Evolutionary conservation across 2,113 vertebrate species (phyloP).

Genomic region (Trochalopteron elliotii): DNA sequence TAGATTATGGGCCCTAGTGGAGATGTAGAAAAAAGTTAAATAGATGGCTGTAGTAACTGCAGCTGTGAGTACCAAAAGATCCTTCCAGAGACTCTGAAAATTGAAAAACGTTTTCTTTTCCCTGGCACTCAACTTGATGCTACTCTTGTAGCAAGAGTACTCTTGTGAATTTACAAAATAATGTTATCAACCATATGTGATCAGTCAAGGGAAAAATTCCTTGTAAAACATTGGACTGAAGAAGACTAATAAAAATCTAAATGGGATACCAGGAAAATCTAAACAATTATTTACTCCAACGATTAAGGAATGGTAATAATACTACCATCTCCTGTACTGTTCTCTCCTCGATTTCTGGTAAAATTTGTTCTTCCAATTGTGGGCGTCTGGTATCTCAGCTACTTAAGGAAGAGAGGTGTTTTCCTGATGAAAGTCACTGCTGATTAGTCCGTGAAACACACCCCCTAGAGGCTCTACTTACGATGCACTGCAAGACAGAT

Average conservation of each 20-base stretch:
- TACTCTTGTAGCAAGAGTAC: neutral
- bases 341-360: neutral
- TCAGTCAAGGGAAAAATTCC: neutral
- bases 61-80: neutral
- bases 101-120: neutral
- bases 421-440: neutral
- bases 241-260: neutral
- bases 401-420: neutral
- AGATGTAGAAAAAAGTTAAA: neutral
- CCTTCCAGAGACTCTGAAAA: neutral
- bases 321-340: neutral
- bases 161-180: neutral
- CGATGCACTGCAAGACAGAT: neutral
- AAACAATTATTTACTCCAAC: neutral
- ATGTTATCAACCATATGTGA: neutral
- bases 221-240: neutral
- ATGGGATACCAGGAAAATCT: neutral
- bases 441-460: neutral
- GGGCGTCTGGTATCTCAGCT: neutral
- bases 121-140: neutral
- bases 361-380: neutral
- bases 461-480: neutral
- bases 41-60: neutral
- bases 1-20: neutral
- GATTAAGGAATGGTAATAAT: neutral